Base-by-base conservation (phyloP, 64 coral and sea anemone species). In the Cladopsammia gracilis region DNA sequence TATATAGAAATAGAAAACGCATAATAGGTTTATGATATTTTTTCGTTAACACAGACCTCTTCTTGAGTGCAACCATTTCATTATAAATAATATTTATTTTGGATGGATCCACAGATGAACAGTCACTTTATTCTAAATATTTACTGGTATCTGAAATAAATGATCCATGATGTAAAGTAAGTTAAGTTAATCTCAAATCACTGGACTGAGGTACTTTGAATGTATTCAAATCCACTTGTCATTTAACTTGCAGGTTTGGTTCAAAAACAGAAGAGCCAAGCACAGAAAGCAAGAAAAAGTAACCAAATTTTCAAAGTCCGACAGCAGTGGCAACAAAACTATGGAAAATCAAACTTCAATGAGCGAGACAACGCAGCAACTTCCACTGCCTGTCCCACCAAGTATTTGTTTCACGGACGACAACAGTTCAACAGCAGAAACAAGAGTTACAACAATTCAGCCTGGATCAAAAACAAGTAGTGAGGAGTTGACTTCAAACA, bases 261-360 rank as follows among this genome's bases (percentile, higher is more conserved):
- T 93, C 48, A 93, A 93, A 70, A 93, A 93, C 72, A 86, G 91
- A 77, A 44, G 91, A 50, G 91, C 91, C 48, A 93, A 93, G 53
- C 77, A 87, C 70, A 93, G 91, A 86, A 93, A 93, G 74, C 91
- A 93, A 76, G 82, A 86, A 59, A 76, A 76, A 52, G 81, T 73
- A 50, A 23, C 70, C 25, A 60, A 73, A 75, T 53, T 47, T 44
- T 25, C 71, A 66, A 62, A 57, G 57, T 11, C 67, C 34, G 26
- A 48, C 7, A 64, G 48, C 46, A 51, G 42, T 54, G 73, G 62
- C 24, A 58, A 44, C 48, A 65, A 15, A 62, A 19, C 22, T 24
- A 3, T 13, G 62, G 62, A 80, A 62, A 91, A 14, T 81, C 5
- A 62, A 70, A 56, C 23, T 58, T 15, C 53, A 48, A 14, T 15